Evolutionary conservation across 1,140 invertebrate genomes (phyloP).

Genomic region (Eriocheir sinensis): DNA sequence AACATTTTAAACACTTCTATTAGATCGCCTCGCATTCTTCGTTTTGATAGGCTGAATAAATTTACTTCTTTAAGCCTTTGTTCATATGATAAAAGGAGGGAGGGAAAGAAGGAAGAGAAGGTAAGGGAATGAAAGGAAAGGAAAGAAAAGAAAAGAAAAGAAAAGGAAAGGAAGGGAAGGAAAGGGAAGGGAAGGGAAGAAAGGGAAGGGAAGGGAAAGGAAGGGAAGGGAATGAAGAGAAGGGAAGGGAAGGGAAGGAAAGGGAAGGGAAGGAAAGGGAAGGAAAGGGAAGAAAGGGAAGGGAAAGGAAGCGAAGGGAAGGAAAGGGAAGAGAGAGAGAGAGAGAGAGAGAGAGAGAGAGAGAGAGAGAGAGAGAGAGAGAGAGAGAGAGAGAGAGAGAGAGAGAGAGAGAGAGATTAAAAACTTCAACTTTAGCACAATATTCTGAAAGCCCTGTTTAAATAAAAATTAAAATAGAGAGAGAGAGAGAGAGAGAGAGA

Average conservation of each 20-base stretch:
- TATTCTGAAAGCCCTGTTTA: too few species aligned
- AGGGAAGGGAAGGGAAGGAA: neutral
- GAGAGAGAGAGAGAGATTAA: too few species aligned
- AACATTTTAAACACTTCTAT: too few species aligned
- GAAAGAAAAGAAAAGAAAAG: neutral
- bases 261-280: neutral
- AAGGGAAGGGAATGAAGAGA: neutral
- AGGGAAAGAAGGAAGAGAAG: neutral
- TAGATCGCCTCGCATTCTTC: too few species aligned
- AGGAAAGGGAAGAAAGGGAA: neutral
- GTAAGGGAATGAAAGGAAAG: too few species aligned
- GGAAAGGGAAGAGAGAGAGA: neutral
- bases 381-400: conserved; percentile 4
- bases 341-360: neutral
- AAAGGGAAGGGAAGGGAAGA: neutral
- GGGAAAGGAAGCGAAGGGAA: neutral
- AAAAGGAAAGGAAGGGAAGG: neutral
- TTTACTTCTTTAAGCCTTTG: too few species aligned
- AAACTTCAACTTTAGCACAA: too few species aligned
- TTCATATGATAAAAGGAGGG: too few species aligned
- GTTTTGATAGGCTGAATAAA: too few species aligned
- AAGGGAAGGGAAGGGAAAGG: neutral
- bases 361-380: neutral
- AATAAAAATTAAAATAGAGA: too few species aligned
- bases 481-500: too few species aligned